These are phyloP conservation scores for Xylocopa sonorina DNA, from an alignment of 1,140 invertebrate species.

Conservation along the genomic window DNA sequence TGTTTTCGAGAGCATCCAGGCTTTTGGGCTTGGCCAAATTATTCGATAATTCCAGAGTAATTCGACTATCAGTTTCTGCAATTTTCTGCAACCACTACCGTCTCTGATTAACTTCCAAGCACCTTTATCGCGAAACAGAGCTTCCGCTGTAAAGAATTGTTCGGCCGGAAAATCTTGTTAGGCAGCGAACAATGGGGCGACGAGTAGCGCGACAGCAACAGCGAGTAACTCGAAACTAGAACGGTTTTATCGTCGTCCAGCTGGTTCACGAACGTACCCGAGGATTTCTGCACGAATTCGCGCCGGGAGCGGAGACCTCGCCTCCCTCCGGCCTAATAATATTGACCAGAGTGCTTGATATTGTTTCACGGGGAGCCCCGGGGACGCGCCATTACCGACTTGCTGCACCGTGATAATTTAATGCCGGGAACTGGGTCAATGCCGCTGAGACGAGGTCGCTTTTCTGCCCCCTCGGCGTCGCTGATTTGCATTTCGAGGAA, in stretches of 20 bases:
- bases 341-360: conserved; percentile 57
- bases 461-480: conserved; percentile 34
- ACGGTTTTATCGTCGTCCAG: neutral
- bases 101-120: too few species aligned
- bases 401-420: conserved; percentile 65
- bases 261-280: neutral
- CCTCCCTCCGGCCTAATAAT: conserved; percentile 50
- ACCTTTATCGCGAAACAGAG: too few species aligned
- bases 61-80: too few species aligned
- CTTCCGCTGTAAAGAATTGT: too few species aligned
- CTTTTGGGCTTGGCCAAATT: too few species aligned
- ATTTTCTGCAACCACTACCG: too few species aligned
- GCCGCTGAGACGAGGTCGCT: conserved; percentile 60
- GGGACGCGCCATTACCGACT: conserved; percentile 58
- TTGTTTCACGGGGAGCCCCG: conserved; percentile 53
- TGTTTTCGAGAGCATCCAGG: too few species aligned
- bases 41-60: too few species aligned
- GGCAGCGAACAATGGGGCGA: too few species aligned
- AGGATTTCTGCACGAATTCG: conserved; percentile 4
- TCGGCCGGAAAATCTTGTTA: too few species aligned
- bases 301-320: conserved; percentile 2
- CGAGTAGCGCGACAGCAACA: too few species aligned
- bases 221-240: neutral
- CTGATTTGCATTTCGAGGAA: conserved; percentile 59
- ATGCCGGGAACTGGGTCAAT: conserved; percentile 64